phyloP scores from a whole-genome alignment of 1,140 invertebrate genomes.

The Littorina saxatilis region DNA sequence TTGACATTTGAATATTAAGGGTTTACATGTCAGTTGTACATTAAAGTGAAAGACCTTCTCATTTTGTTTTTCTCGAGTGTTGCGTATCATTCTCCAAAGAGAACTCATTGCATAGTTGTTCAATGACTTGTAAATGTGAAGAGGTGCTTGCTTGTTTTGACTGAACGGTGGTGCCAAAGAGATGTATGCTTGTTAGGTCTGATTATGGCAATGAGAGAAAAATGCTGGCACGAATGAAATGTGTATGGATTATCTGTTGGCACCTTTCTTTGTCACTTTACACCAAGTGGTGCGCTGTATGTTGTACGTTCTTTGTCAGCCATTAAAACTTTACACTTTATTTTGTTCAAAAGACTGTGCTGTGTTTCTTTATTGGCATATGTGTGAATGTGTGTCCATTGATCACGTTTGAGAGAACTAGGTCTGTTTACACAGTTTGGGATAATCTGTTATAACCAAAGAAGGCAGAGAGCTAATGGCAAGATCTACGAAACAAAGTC shows the following conservation, averaged over 20 bases:
- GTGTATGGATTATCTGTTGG: not conserved
- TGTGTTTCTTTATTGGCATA: not conserved
- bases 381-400: no score
- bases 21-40: no score
- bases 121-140: not conserved
- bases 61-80: not conserved
- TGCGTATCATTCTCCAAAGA: not conserved
- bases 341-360: not conserved
- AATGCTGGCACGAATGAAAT: not conserved
- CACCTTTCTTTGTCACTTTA: not conserved
- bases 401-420: no score
- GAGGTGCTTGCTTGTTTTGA: not conserved
- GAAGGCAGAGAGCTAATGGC: no score
- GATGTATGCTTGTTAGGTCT: not conserved
- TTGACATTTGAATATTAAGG: no score
- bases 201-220: not conserved
- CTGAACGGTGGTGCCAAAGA: constrained; percentile 3
- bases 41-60: not conserved
- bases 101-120: not conserved
- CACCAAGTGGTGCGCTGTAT: not conserved
- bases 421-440: no score
- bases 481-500: no score
- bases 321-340: not conserved
- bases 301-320: constrained; percentile 1
- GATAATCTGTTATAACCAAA: no score